Evolutionary conservation across 2,797 vertebrate genomes (phyloP).

Genomic region (Pteronotus mesoamericanus): DNA sequence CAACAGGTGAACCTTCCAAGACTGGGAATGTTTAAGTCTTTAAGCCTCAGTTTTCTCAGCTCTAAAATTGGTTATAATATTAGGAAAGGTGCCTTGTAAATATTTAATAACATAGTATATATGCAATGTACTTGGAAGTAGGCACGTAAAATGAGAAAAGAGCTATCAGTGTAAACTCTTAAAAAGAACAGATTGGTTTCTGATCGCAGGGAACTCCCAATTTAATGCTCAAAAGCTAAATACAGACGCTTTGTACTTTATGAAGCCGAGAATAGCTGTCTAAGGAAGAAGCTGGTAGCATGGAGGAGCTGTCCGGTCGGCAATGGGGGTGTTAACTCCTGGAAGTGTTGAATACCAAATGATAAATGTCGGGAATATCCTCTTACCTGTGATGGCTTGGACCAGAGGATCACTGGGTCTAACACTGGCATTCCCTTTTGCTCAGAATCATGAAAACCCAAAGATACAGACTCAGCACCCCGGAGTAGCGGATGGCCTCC

Average conservation of each 20-base stretch:
- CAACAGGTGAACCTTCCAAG: not conserved
- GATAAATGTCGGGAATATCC: not conserved
- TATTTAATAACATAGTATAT: not conserved
- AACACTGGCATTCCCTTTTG: not conserved
- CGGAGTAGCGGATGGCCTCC: not conserved
- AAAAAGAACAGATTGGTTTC: not conserved
- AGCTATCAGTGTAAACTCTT: not conserved
- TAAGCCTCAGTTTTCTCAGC: not conserved
- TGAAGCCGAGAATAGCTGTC: not conserved
- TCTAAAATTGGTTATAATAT: not conserved
- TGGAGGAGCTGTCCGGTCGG: not conserved
- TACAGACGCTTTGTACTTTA: not conserved
- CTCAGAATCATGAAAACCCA: not conserved
- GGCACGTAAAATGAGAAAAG: not conserved
- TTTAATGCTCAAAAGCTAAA: not conserved
- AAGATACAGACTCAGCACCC: not conserved
- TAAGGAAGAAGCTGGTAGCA: not conserved
- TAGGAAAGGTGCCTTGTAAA: not conserved
- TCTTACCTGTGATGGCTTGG: not conserved
- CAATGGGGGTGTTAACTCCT: not conserved
- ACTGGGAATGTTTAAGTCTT: not conserved
- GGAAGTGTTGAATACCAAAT: not conserved
- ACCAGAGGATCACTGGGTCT: not conserved
- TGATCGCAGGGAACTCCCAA: not conserved
- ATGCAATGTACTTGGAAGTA: accelerated